Percentiles rank a stretch among this genome's conserved stretches.
These are phyloP conservation scores for Sebastes flavidus DNA, from an alignment of 2,797 vertebrate genomes.

Conservation along the genomic window DNA sequence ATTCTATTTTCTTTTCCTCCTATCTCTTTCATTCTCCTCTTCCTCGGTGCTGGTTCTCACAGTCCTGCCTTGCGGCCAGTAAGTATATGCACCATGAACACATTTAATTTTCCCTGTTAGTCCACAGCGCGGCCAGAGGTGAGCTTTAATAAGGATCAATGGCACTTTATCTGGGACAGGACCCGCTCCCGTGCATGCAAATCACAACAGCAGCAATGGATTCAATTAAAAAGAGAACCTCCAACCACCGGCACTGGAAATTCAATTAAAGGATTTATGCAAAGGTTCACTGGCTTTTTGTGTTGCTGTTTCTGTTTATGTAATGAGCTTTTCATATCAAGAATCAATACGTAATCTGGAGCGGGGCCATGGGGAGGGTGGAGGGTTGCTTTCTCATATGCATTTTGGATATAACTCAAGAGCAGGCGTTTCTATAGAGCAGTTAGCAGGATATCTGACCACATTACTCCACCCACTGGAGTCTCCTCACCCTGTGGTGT, in stretches of 20 bases:
- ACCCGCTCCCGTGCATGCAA: slow-evolving; percentile 95
- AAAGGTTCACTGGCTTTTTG: slow-evolving; percentile 94
- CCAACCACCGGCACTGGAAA: slow-evolving; percentile 95
- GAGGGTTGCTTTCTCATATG: slow-evolving; percentile 61
- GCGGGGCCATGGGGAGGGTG: slow-evolving; percentile 82
- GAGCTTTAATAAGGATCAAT: slow-evolving; percentile 99
- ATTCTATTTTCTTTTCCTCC: slow-evolving; percentile 67
- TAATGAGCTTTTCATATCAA: slow-evolving; percentile 99
- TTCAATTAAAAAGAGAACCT: slow-evolving; percentile 99
- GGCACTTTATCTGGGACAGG: slow-evolving; percentile 99
- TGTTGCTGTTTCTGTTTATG: slow-evolving; percentile 97
- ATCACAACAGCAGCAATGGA: slow-evolving; percentile 93
- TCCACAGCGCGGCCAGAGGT: slow-evolving; percentile 96
- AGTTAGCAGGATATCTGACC: slow-evolving; percentile 45
- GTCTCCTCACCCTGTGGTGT: slow-evolving; percentile 8
- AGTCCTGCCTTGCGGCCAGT: slow-evolving; percentile 89
- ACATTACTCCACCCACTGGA: slow-evolving; percentile 19
- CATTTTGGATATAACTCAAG: slow-evolving; percentile 74
- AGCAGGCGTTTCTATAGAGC: slow-evolving; percentile 46
- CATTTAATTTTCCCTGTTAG: slow-evolving; percentile 98
- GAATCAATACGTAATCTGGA: slow-evolving; percentile 98
- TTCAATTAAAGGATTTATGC: slow-evolving; percentile 99
- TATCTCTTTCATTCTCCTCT: slow-evolving; percentile 52
- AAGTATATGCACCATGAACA: slow-evolving; percentile 95
- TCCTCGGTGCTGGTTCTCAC: slow-evolving; percentile 68